These are phyloP conservation scores for Metridium senile DNA, from an alignment of 92 coral and sea anemone genomes.

Conservation along the genomic window DNA sequence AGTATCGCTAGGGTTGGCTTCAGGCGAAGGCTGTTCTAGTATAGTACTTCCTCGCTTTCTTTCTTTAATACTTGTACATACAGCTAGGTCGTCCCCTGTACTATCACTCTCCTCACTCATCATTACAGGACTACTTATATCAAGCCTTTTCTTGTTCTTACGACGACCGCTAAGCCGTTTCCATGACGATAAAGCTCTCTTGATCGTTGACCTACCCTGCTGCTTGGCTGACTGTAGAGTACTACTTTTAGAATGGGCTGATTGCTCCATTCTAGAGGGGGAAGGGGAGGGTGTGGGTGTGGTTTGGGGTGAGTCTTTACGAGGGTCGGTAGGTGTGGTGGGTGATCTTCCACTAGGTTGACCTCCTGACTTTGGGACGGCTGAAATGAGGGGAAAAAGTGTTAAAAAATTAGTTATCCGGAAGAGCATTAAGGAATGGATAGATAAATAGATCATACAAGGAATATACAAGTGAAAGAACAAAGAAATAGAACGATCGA, in stretches of 20 bases:
- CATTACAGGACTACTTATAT: constrained; percentile 78
- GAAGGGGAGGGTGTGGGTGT: constrained; percentile 57
- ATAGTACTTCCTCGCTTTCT: constrained; percentile 8
- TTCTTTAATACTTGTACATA: constrained; percentile 43
- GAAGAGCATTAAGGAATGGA: background rate
- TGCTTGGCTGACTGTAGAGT: constrained; percentile 20
- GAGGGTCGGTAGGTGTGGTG: constrained; percentile 15
- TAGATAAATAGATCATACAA: background rate
- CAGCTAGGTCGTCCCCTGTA: constrained; percentile 35
- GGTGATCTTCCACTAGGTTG: constrained; percentile 11
- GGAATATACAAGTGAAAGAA: background rate
- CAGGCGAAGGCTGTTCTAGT: background rate
- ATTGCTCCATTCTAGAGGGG: constrained; percentile 35
- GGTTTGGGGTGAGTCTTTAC: constrained; percentile 29
- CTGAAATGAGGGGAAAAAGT: background rate
- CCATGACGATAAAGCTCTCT: constrained; percentile 71
- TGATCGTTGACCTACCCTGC: constrained; percentile 64
- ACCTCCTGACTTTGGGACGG: constrained; percentile 8
- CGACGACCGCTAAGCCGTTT: constrained; percentile 69
- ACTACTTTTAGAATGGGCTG: constrained; percentile 4
- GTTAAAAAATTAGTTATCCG: too few species aligned
- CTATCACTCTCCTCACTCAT: constrained; percentile 72
- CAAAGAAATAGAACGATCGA: background rate
- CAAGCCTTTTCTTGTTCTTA: constrained; percentile 67
- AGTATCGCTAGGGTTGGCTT: background rate